Conservation (phyloP, 2,888 invertebrate species). For the Melinopterus prodromus region DNA sequence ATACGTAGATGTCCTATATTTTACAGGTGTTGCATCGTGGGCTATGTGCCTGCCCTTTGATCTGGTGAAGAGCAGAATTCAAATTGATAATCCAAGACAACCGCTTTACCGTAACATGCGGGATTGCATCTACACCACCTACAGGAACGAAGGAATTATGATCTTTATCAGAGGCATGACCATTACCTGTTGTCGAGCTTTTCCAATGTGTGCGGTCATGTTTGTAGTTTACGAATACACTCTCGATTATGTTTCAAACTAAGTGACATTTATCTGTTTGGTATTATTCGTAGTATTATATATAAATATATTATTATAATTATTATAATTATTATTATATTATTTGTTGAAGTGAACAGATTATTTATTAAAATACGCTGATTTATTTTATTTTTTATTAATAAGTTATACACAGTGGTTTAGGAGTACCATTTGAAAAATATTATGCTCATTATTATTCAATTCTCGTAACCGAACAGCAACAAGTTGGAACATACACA, state of each 20-base stretch:
- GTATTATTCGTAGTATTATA: too few relatives aligned
- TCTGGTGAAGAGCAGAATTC: constrained; percentile 13
- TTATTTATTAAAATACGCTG: too few relatives aligned
- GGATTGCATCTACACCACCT: background rate
- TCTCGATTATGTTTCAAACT: background rate
- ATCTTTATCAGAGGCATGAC: constrained; percentile 4
- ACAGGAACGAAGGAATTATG: constrained; percentile 5
- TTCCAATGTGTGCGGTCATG: constrained; percentile 12
- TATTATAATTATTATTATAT: too few relatives aligned
- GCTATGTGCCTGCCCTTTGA: constrained; percentile 19
- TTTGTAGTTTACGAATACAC: background rate
- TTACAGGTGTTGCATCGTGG: constrained; percentile 17
- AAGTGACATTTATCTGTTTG: too few relatives aligned
- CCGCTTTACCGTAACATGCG: constrained; percentile 8
- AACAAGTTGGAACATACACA: too few relatives aligned
- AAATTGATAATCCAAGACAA: background rate
- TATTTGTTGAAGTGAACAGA: too few relatives aligned
- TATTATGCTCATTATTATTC: too few relatives aligned
- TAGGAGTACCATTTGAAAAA: too few relatives aligned
- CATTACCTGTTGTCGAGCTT: constrained; percentile 7
- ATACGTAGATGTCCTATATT: background rate
- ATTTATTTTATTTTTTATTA: too few relatives aligned
- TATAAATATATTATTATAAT: too few relatives aligned
- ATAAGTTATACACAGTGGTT: too few relatives aligned
- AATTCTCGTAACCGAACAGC: too few relatives aligned